A percentile compares a stretch with the other conserved stretches of the same genome.
phyloP scores from a whole-genome alignment of 2,113 vertebrate genomes.

The Gymnocephalus cernua region DNA sequence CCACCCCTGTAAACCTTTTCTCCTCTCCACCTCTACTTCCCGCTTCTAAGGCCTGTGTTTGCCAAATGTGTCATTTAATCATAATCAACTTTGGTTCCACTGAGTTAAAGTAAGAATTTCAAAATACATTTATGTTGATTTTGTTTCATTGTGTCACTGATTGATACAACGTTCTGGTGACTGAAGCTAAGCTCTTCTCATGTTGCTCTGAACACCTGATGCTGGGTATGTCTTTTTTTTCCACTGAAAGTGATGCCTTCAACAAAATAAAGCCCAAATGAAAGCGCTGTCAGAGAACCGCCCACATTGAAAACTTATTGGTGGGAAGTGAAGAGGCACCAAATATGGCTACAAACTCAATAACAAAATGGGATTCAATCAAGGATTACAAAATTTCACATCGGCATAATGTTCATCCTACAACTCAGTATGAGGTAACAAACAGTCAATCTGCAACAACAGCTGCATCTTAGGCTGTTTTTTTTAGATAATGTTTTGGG shows the following conservation, averaged over 20 bases:
- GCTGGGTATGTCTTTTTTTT: conserved; percentile 2
- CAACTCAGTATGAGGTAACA: conserved; percentile 48
- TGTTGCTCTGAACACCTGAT: conserved; percentile 22
- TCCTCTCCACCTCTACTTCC: conserved; percentile 44
- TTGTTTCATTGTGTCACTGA: not conserved
- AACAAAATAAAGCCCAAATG: conserved; percentile 43
- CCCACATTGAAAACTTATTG: conserved; percentile 55
- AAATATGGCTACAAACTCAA: conserved; percentile 32
- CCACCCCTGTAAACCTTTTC: conserved; percentile 68
- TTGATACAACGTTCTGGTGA: not conserved
- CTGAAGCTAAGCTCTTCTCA: not conserved
- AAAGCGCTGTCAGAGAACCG: conserved; percentile 56
- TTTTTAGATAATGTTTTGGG: too few relatives aligned
- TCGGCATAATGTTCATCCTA: conserved; percentile 26
- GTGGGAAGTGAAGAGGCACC: conserved; percentile 22
- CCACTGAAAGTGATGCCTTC: conserved; percentile 33
- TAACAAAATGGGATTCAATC: conserved; percentile 22
- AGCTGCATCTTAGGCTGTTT: conserved; percentile 31
- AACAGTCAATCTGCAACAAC: conserved; percentile 36
- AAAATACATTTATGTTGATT: not conserved
- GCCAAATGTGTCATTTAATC: conserved; percentile 36
- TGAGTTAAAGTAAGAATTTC: not conserved
- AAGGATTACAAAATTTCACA: conserved; percentile 27
- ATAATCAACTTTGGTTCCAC: conserved; percentile 24
- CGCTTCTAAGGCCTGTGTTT: not conserved